These are phyloP conservation scores for Dinocampus coccinellae DNA, from an alignment of 2,888 invertebrate species.

Conservation along the genomic window DNA sequence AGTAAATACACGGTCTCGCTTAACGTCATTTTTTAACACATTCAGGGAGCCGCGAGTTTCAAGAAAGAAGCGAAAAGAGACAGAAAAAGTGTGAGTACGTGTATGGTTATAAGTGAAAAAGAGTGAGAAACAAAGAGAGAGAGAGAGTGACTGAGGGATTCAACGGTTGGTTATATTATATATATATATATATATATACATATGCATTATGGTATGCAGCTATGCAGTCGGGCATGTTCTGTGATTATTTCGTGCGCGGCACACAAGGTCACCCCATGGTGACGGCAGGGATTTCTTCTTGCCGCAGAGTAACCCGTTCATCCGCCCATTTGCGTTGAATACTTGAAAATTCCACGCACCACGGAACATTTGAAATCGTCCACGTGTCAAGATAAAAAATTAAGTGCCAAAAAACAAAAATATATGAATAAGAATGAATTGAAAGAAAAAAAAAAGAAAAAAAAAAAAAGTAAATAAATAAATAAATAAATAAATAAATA, in stretches of 20 bases:
- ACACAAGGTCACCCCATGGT: constrained; percentile 63
- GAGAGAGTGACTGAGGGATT: neutral
- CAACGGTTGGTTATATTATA: constrained; percentile 27
- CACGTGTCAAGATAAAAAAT: neutral
- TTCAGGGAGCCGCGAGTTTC: neutral
- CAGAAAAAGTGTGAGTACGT: too few relatives aligned
- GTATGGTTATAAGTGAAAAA: too few relatives aligned
- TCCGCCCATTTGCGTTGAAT: constrained; percentile 31
- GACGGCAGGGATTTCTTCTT: constrained; percentile 58
- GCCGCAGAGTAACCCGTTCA: constrained; percentile 25
- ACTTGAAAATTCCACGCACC: constrained; percentile 36
- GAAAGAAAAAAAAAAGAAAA: constrained; percentile 17
- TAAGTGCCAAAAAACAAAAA: constrained; percentile 24
- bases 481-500: too few relatives aligned
- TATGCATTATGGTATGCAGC: constrained; percentile 61
- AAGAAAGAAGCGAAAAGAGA: neutral
- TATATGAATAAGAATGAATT: neutral
- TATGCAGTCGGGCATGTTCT: constrained; percentile 62
- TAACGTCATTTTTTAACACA: constrained; percentile 5
- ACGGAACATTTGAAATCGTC: constrained; percentile 7
- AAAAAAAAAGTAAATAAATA: constrained; percentile 2
- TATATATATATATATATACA: too few relatives aligned
- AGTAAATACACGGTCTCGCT: neutral
- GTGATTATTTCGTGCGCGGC: constrained; percentile 61
- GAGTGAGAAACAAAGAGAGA: neutral